phyloP scores from a whole-genome alignment of 1,140 invertebrate genomes.

The Aporrectodea caliginosa region DNA sequence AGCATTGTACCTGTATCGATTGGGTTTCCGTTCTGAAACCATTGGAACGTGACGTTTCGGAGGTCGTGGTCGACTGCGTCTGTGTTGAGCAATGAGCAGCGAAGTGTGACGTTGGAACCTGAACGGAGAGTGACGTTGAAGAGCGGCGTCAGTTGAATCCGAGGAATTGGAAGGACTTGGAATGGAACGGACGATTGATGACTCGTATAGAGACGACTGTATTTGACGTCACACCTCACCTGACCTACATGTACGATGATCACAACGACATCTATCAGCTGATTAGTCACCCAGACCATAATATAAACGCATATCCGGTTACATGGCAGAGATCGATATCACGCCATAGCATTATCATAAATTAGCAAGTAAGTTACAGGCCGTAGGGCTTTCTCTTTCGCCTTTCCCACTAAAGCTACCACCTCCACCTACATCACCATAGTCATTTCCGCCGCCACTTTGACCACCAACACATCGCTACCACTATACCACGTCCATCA shows the following conservation, averaged over 20 bases:
- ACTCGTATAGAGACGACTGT: not conserved
- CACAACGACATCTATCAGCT: too few relatives aligned
- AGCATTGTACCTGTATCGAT: too few relatives aligned
- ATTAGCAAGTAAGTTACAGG: not conserved
- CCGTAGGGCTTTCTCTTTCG: not conserved
- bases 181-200: not conserved
- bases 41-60: not conserved
- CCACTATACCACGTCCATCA: too few relatives aligned
- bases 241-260: not conserved
- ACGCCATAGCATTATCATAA: not conserved
- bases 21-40: not conserved
- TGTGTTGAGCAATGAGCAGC: not conserved
- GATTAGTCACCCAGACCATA: too few relatives aligned
- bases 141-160: not conserved
- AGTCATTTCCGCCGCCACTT: not conserved
- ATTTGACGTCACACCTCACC: not conserved
- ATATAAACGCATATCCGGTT: not conserved
- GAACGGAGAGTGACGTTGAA: not conserved
- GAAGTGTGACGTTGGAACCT: not conserved
- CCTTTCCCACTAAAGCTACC: too few relatives aligned
- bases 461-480: too few relatives aligned
- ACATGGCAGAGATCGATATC: not conserved
- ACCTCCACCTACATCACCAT: not conserved
- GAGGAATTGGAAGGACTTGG: not conserved
- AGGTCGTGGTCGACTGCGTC: not conserved